Base-by-base conservation (phyloP, 2,888 invertebrate species). In the Tolmerus cingulatus region DNA sequence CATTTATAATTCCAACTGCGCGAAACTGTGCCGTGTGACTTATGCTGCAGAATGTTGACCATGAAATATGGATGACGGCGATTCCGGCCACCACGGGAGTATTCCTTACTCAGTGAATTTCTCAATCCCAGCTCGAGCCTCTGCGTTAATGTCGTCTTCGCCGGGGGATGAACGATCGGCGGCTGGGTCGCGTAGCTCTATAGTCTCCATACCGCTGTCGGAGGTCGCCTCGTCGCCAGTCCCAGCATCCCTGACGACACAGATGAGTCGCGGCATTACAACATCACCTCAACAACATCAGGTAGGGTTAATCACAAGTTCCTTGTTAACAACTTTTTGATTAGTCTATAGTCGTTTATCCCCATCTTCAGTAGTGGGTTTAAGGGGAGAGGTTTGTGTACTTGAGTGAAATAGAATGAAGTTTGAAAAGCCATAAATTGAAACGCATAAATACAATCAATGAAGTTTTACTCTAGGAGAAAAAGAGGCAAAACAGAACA, bases 51-150 rank as follows among this genome's bases (percentile, higher is more conserved):
- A 37, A 87, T 88, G 87, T 46, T 79, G 55, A 79, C 7, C 77
- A 57, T 85, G 55, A 88, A 86, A 76, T 82, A 88, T 88, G 88
- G 88, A 88, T 88, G 88, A 88, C 87, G 66, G 77, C 87, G 88
- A 87, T 77, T 87, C 86, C 77, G 86, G 86, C 66, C 57, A 86
- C 30, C 51, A 66, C 23, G 88, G 88, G 34, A 87, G 78, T 74
- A 86, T 74, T 87, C 82, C 88, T 76, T 78, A 43, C 76, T 82
- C 76, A 55, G n/a, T 79, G 79, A 78, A 37, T 43, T 57, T 34
- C 37, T 37, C 76, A n/a, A 23, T 55, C 30, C 34, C 57, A 30
- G 86, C 46, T 14, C 74, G 87, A 77, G 79, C 86, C 55, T 79
- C 66, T 66, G 66, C 66, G 66, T 87, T 85, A 87, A 88, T 88